These are phyloP conservation scores for Probosciger aterrimus DNA, from an alignment of 2,113 vertebrate genomes.

Conservation along the genomic window DNA sequence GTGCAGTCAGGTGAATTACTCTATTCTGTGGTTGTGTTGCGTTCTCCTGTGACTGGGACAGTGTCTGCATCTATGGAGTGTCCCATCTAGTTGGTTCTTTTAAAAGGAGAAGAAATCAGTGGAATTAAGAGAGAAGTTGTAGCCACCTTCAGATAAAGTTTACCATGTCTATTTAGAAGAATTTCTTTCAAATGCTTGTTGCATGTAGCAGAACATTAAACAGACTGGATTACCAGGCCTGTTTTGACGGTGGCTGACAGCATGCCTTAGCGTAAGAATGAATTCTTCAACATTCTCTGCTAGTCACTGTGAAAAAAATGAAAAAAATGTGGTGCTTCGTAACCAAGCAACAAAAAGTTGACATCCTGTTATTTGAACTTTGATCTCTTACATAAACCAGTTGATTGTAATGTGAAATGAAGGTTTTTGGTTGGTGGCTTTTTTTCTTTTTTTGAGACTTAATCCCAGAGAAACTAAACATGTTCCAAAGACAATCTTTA, in stretches of 20 bases:
- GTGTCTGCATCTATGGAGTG: neutral
- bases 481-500: neutral
- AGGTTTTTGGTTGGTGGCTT: neutral
- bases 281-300: conserved; percentile 18
- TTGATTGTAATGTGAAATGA: conserved; percentile 8
- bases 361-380: conserved; percentile 16
- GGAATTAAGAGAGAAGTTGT: neutral
- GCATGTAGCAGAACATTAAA: neutral
- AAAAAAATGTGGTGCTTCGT: neutral
- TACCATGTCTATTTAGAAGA: neutral
- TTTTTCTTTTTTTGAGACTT: neutral
- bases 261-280: neutral
- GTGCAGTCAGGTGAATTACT: neutral
- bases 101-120: neutral
- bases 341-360: neutral
- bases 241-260: neutral
- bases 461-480: neutral
- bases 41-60: neutral
- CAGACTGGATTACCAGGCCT: neutral
- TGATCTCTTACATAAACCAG: neutral
- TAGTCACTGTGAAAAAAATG: neutral
- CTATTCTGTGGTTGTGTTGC: accelerated
- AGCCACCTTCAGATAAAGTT: neutral
- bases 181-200: neutral
- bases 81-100: neutral